Evolutionary conservation across 2,113 vertebrate genomes (phyloP).

Genomic region (Pygoscelis adeliae): DNA sequence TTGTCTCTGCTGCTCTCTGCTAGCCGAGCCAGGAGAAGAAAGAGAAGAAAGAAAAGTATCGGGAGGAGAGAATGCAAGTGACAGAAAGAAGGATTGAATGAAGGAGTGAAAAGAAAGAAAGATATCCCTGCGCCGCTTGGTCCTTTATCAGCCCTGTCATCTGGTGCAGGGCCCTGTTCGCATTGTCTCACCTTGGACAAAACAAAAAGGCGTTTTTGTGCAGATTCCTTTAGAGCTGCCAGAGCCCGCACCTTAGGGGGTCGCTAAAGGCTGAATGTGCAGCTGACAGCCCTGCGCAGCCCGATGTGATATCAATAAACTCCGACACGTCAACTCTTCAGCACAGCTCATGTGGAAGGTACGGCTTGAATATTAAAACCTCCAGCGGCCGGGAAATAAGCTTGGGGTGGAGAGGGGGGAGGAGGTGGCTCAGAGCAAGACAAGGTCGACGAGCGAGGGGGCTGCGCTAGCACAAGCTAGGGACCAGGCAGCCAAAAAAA

Average conservation of each 20-base stretch:
- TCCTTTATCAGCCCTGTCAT: constrained; percentile 75
- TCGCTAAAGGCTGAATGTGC: constrained; percentile 86
- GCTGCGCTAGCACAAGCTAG: not conserved
- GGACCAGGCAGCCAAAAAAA: not conserved
- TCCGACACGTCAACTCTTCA: constrained; percentile 89
- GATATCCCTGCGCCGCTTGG: constrained; percentile 57
- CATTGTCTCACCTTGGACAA: constrained; percentile 86
- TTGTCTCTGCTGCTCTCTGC: not conserved
- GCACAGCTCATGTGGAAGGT: constrained; percentile 81
- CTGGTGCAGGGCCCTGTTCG: constrained; percentile 37
- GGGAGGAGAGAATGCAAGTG: constrained; percentile 43
- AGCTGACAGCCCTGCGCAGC: constrained; percentile 86
- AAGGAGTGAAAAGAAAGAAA: constrained; percentile 64
- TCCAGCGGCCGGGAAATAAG: constrained; percentile 4
- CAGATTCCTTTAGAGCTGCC: constrained; percentile 72
- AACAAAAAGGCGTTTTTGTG: constrained; percentile 79
- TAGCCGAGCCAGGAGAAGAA: not conserved
- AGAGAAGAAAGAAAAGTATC: constrained; percentile 47
- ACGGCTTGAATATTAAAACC: constrained; percentile 83
- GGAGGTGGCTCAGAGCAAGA: not conserved
- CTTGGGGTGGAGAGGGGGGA: not conserved
- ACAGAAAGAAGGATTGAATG: constrained; percentile 65
- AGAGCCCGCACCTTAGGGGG: constrained; percentile 89
- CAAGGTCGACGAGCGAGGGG: not conserved
- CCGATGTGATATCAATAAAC: constrained; percentile 89